Conservation (phyloP, 1,140 invertebrate genomes). For the Euborellia annulipes region DNA sequence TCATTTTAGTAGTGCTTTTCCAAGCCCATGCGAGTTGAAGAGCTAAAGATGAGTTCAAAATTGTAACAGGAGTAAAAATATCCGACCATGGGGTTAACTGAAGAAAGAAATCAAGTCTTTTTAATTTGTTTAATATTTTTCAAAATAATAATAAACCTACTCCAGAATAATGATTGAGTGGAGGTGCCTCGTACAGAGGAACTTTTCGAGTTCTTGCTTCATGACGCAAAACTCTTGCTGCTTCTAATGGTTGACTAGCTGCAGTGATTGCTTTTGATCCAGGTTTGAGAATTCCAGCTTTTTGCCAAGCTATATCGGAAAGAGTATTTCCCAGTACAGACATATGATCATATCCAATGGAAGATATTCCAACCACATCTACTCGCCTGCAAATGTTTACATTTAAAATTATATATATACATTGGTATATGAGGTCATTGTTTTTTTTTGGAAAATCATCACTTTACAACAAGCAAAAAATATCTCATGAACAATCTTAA, state of each 20-base stretch:
- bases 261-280: constrained; percentile 56
- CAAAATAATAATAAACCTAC: constrained; percentile 32
- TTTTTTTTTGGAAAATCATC: no score
- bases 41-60: constrained; percentile 67
- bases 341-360: constrained; percentile 84
- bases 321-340: constrained; percentile 69
- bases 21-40: constrained; percentile 59
- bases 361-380: constrained; percentile 75
- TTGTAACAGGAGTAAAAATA: constrained; percentile 38
- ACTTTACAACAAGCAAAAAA: no score
- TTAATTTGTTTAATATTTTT: constrained; percentile 40
- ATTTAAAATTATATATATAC: no score
- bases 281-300: constrained; percentile 88
- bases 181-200: constrained; percentile 10
- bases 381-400: no score
- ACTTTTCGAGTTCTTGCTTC: constrained; percentile 49
- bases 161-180: not conserved
- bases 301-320: constrained; percentile 81
- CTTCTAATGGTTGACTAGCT: constrained; percentile 40
- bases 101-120: constrained; percentile 36
- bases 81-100: constrained; percentile 23
- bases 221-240: constrained; percentile 51
- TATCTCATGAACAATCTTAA: no score
- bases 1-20: constrained; percentile 26
- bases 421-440: no score